Evolutionary conservation across 2,113 vertebrate species (phyloP), one percentile per base, ranked within the genome.

Genomic region (Gorsachius goisagi): DNA sequence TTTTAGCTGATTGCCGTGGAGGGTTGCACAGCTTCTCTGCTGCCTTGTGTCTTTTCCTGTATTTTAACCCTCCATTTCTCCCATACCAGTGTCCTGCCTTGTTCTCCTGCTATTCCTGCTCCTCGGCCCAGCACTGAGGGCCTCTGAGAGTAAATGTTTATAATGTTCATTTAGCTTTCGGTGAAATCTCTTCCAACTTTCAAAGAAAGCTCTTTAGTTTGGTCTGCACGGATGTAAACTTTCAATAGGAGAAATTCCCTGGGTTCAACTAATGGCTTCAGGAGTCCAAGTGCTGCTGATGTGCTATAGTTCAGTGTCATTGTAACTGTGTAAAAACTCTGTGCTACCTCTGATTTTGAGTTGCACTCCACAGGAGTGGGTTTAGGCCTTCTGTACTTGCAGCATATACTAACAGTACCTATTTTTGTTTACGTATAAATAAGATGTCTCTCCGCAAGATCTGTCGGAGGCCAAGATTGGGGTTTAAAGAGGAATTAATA

Each of bases 201-300:
- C 66, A 93, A 97, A 96, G 87, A 76, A 95, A 94, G 62, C 66
- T 85, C 77, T 95, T 93, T 89, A 37, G 50, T 79, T 95, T 62
- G 55, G 56, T 76, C 95, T 94, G 71, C 21, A 35, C 39, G 69
- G 81, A 91, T 81, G 67, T 90, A 90, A 75, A 87, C 88, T 81
- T 73, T 58, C 6, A 45, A 55, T 56, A 72, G 69, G 63, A 53
- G 32, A 86, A 89, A 83, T 95, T 68, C 86, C 30, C 60, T 59
- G 39, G 35, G 33, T 97, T 93, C 85, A 80, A 9, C n/a, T 89
- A 79, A 94, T 47, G 62, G 59, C 53, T 91, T 92, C n/a, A 58
- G 71, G 41, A 28, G 5, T 27, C 33, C 12, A 39, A 55, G 64
- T 8, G 64, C 30, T 69, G 76, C 59, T 68, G 52, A 49, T 62